Base-by-base conservation (phyloP, 2,888 invertebrate species). In the Pyrrhosoma nymphula region DNA sequence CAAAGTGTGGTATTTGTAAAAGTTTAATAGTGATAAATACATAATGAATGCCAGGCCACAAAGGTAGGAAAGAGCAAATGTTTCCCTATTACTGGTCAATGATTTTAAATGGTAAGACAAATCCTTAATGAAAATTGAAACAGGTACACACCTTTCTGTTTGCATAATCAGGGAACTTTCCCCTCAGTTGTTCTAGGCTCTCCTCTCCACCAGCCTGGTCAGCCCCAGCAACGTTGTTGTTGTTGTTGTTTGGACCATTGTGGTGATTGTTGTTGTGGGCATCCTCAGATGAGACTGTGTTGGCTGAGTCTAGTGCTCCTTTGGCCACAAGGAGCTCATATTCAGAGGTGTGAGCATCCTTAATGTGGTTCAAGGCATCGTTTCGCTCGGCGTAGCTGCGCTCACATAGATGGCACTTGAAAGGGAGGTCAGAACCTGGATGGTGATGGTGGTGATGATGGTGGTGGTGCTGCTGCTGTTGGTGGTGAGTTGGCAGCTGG, bases 391-490 rank as follows among this genome's bases (percentile, higher is more conserved):
- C 97, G 96, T 98, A 99, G 0, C 99, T 98, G 18, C 98, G 98
- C 96, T 99, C 99, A 97, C 99, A 99, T 0, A 99, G 97, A 97
- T 99, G 99, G 96, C 99, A 99, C 97, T 99, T 99, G 97, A 98
- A 99, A 14, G 98, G 98, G 95, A 98, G 97, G 96, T 98, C 98
- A 0, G 98, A 97, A 63, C 95, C 90, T 26, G 95, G 75, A 39
- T 95, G 56, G 95, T 88, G 93, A 20, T 96, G 95, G 56, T 96
- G 96, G 26, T 95, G 75, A 56, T 35, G 47, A 95, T 47, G 95
- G 69, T 95, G 96, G 89, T 69, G 95, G 95, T 95, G 75, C 93
- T 95, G 95, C 97, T 97, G 35, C 97, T 97, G 56, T 96, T 96
- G 26, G 96, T 96, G 55, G 97, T 96, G 69, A 95, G 95, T 95